Evolutionary conservation across 2,888 invertebrate species (phyloP).

Genomic region (Smittia sp.): DNA sequence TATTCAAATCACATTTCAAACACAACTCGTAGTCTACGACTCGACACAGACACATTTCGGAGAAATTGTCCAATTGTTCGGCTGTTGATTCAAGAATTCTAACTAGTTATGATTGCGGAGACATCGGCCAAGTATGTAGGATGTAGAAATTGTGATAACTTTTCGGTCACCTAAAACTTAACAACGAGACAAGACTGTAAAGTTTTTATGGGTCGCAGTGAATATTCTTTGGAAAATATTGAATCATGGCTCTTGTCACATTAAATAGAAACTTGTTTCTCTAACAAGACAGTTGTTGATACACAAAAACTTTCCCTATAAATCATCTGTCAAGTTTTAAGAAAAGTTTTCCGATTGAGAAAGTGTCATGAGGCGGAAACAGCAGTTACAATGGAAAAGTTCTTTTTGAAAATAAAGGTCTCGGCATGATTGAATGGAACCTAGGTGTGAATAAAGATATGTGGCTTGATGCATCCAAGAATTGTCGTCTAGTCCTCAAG

Average conservation of each 20-base stretch:
- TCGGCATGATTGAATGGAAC: too few relatives aligned
- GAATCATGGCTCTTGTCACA: neutral
- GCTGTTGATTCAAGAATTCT: neutral
- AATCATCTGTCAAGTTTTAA: neutral
- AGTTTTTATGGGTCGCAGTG: neutral
- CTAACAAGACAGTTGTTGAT: neutral
- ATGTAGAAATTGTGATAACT: neutral
- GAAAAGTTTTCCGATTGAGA: neutral
- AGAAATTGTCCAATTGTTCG: constrained; percentile 5
- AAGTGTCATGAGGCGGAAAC: too few relatives aligned
- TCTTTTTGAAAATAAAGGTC: too few relatives aligned
- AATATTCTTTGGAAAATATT: neutral
- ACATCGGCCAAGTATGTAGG: neutral
- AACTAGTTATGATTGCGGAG: neutral
- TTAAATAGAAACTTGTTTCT: neutral
- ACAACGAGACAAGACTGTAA: neutral
- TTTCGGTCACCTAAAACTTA: neutral
- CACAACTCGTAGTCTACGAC: neutral
- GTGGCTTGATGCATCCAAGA: neutral
- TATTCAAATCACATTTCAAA: constrained; percentile 17
- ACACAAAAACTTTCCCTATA: neutral
- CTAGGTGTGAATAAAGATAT: neutral
- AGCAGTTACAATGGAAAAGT: neutral
- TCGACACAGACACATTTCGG: neutral
- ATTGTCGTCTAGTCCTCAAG: neutral